Conservation (phyloP, 2,113 vertebrate genomes). For the Pontoporia blainvillei region DNA sequence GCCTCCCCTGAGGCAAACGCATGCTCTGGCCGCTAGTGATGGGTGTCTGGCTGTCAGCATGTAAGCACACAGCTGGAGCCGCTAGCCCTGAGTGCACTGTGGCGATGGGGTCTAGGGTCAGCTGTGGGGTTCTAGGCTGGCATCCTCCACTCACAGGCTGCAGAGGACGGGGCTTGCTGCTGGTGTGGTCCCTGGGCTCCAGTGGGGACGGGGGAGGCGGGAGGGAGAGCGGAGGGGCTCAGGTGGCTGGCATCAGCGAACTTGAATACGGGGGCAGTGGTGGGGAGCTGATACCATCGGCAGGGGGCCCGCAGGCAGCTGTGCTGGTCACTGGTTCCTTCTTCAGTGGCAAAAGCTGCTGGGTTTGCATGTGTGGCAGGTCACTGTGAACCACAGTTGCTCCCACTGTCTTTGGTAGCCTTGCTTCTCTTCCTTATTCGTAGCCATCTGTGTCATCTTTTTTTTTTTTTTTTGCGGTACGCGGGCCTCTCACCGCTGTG, state of each 20-base stretch:
- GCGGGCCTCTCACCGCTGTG: too few relatives aligned
- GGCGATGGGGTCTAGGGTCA: too few relatives aligned
- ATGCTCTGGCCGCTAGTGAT: rapidly evolving
- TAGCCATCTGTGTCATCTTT: background rate
- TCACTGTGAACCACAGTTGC: rapidly evolving
- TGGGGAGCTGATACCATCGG: background rate
- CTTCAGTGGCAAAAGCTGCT: background rate
- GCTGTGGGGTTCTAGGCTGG: background rate
- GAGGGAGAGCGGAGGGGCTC: too few relatives aligned
- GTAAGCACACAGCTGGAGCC: background rate
- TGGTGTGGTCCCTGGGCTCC: background rate
- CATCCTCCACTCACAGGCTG: background rate
- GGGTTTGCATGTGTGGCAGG: background rate
- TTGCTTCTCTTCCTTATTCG: background rate
- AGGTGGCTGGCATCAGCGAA: background rate
- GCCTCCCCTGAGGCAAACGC: background rate
- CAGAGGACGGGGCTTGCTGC: too few relatives aligned
- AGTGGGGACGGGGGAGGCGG: too few relatives aligned
- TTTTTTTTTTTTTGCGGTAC: too few relatives aligned
- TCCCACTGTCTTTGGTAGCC: background rate
- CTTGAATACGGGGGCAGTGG: background rate
- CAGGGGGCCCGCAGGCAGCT: background rate
- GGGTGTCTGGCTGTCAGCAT: background rate
- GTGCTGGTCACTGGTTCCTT: background rate
- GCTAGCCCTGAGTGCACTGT: background rate